Evolutionary conservation across 2,797 vertebrate genomes (phyloP).

Genomic region (Muscicapa comitata): DNA sequence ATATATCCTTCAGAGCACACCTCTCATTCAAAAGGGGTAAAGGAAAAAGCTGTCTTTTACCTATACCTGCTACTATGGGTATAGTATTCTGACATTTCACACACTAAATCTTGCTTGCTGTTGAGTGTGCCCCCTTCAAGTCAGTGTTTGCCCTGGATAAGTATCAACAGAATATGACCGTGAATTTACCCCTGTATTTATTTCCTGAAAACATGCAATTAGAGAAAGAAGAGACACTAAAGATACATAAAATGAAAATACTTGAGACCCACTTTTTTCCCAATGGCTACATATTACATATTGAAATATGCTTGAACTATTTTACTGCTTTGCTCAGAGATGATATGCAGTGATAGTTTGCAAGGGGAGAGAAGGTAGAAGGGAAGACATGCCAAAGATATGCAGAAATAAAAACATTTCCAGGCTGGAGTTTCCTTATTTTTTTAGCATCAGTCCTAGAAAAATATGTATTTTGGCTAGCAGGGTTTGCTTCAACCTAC

Average conservation of each 20-base stretch:
- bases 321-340: constrained; percentile 11
- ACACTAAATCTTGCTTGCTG: not conserved
- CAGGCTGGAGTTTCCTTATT: constrained; percentile 9
- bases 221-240: not conserved
- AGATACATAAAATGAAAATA: not conserved
- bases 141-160: not conserved
- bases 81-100: not conserved
- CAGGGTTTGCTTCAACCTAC: not conserved
- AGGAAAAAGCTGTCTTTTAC: not conserved
- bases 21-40: not conserved
- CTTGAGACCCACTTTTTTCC: not conserved
- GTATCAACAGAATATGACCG: not conserved
- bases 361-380: not conserved
- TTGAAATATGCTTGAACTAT: not conserved
- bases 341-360: not conserved
- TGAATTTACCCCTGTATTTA: not conserved
- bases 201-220: not conserved
- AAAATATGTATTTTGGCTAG: constrained; percentile 53
- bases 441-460: constrained; percentile 29
- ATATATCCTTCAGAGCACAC: not conserved
- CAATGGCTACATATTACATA: not conserved
- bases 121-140: not conserved
- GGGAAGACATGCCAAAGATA: constrained; percentile 19
- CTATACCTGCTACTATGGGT: not conserved
- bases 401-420: constrained; percentile 33